Percentiles rank a stretch among this genome's conserved stretches.
Evolutionary conservation across 2,888 invertebrate species (phyloP).

Genomic region (Drosophila vallismaia): DNA sequence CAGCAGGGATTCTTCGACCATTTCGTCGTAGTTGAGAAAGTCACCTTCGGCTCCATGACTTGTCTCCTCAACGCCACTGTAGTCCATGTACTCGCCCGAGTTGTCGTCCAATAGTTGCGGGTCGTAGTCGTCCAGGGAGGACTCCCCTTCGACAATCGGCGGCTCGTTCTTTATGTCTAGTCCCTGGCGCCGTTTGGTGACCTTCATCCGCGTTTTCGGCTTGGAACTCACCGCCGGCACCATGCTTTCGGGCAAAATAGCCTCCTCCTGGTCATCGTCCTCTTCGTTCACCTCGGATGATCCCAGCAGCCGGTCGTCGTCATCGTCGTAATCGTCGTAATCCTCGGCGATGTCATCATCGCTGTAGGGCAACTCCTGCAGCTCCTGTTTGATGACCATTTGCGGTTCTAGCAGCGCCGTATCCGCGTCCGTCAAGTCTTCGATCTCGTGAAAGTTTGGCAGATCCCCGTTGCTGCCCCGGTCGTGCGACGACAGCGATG

Average conservation of each 20-base stretch:
- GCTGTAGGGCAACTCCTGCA: constrained; percentile 62
- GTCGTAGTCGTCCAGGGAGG: constrained; percentile 64
- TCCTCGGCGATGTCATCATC: constrained; percentile 47
- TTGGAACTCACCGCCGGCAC: constrained; percentile 41
- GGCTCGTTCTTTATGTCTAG: constrained; percentile 56
- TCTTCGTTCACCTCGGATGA: constrained; percentile 32
- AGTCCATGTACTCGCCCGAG: constrained; percentile 63
- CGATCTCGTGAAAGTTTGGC: constrained; percentile 64
- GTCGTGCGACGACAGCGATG: constrained; percentile 42
- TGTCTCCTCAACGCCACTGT: constrained; percentile 46
- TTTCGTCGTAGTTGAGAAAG: constrained; percentile 77
- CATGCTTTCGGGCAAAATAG: constrained; percentile 57
- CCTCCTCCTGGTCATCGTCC: constrained; percentile 54
- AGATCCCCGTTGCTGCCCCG: constrained; percentile 35
- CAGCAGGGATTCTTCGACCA: constrained; percentile 79
- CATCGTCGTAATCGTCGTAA: constrained; percentile 46
- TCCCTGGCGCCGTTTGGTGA: constrained; percentile 21
- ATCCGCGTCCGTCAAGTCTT: constrained; percentile 77
- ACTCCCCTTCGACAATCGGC: constrained; percentile 54
- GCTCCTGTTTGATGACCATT: constrained; percentile 79
- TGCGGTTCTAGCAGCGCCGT: constrained; percentile 77
- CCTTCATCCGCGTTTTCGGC: constrained; percentile 49
- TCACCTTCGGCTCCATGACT: constrained; percentile 54
- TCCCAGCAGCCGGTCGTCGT: constrained; percentile 24
- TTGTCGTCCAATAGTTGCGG: constrained; percentile 57